phyloP scores from a whole-genome alignment of 2,888 invertebrate species.

The Epinotia bilunana region DNA sequence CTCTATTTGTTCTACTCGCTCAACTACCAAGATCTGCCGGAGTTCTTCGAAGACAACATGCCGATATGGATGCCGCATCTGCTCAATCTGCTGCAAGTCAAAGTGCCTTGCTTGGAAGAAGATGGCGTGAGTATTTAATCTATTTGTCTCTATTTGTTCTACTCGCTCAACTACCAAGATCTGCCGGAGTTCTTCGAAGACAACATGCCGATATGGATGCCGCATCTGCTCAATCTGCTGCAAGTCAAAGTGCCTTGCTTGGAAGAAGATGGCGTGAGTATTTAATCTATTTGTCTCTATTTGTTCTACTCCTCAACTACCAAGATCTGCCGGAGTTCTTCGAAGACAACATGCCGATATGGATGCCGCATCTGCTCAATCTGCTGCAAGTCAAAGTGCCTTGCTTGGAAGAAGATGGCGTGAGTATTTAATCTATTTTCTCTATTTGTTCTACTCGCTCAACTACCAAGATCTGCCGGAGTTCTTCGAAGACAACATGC shows the following conservation, averaged over 20 bases:
- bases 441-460: too few species aligned
- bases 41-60: slow-evolving; percentile 99
- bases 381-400: slow-evolving; percentile 92
- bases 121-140: slow-evolving; percentile 62
- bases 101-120: slow-evolving; percentile 90
- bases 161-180: slow-evolving; percentile 99
- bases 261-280: slow-evolving; percentile 82
- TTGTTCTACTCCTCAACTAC: slow-evolving; percentile 97
- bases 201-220: slow-evolving; percentile 98
- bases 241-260: slow-evolving; percentile 90
- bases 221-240: slow-evolving; percentile 90
- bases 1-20: slow-evolving; percentile 92
- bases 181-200: slow-evolving; percentile 99
- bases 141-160: not conserved
- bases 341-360: slow-evolving; percentile 97
- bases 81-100: slow-evolving; percentile 90
- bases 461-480: too few species aligned
- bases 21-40: slow-evolving; percentile 98
- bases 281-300: not conserved
- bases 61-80: slow-evolving; percentile 97
- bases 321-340: slow-evolving; percentile 99
- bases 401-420: slow-evolving; percentile 85
- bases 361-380: slow-evolving; percentile 96
- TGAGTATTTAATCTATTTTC: slow-evolving; percentile 56
- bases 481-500: too few species aligned